Percentiles rank a stretch among this genome's conserved stretches.
These are phyloP conservation scores for Atopsyche davidsoni DNA, from an alignment of 1,140 invertebrate species.

Conservation along the genomic window DNA sequence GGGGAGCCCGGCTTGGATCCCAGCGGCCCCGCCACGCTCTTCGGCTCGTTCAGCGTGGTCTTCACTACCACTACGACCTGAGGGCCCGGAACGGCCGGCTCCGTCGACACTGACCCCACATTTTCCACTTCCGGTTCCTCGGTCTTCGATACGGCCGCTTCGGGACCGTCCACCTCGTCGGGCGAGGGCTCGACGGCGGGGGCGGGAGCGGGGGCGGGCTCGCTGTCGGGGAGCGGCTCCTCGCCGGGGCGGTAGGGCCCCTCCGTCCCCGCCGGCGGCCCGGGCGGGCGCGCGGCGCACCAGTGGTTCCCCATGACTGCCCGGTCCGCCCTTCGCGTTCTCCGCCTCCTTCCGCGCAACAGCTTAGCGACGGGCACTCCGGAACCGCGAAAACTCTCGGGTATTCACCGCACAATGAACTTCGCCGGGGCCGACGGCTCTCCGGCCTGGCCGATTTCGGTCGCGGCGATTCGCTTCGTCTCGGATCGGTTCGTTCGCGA, in stretches of 20 bases:
- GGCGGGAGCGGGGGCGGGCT: neutral
- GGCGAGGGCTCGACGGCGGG: neutral
- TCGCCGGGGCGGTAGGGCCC: slow-evolving; percentile 11
- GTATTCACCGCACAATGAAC: neutral
- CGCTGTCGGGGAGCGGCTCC: neutral
- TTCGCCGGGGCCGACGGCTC: slow-evolving; percentile 3
- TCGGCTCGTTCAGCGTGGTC: slow-evolving; percentile 16
- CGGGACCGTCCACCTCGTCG: neutral
- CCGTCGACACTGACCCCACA: too few relatives aligned
- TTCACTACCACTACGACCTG: slow-evolving; percentile 19
- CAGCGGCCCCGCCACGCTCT: slow-evolving; percentile 2
- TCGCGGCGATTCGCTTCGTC: slow-evolving; percentile 2
- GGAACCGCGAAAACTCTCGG: too few relatives aligned
- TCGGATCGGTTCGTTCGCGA: neutral
- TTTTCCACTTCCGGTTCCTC: neutral
- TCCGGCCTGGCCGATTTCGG: neutral
- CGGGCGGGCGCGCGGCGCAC: slow-evolving; percentile 22
- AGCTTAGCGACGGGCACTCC: slow-evolving; percentile 17
- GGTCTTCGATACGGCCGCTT: neutral
- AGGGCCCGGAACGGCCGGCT: neutral
- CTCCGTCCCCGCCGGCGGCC: slow-evolving; percentile 6
- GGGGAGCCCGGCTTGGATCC: too few relatives aligned
- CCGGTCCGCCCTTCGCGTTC: slow-evolving; percentile 6
- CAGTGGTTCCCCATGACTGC: slow-evolving; percentile 27
- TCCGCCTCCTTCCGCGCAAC: slow-evolving; percentile 13